Evolutionary conservation across 2,113 vertebrate genomes (phyloP).

Genomic region (Marmota flaviventris): DNA sequence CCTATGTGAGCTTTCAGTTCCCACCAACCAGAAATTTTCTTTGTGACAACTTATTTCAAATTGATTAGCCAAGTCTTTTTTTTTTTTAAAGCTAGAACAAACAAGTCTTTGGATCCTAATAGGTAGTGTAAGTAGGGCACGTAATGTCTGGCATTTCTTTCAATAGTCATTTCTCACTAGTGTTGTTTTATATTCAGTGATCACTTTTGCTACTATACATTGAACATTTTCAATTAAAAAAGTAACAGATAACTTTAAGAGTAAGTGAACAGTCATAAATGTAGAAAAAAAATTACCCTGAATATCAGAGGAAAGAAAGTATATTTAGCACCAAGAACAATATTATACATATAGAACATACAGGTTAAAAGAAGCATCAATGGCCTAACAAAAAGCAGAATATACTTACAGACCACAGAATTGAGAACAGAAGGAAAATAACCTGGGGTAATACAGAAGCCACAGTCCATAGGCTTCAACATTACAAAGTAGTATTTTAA

Average conservation of each 20-base stretch:
- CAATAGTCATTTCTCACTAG: conserved; percentile 6
- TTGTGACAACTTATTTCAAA: conserved; percentile 9
- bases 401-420: conserved; percentile 58
- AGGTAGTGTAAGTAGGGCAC: background rate
- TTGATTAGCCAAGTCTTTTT: background rate
- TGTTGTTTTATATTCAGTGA: conserved; percentile 53
- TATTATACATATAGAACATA: conserved; percentile 72
- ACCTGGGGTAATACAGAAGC: conserved; percentile 51
- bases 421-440: conserved; percentile 60
- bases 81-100: background rate
- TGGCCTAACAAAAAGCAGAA: conserved; percentile 64
- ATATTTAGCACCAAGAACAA: conserved; percentile 81
- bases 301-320: conserved; percentile 75
- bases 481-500: conserved; percentile 59
- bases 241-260: conserved; percentile 65
- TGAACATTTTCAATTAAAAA: conserved; percentile 74
- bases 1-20: background rate
- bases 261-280: conserved; percentile 67
- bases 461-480: conserved; percentile 25
- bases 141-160: background rate
- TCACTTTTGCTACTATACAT: conserved; percentile 48
- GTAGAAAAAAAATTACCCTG: conserved; percentile 71
- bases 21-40: background rate
- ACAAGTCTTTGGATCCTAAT: background rate
- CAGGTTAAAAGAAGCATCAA: conserved; percentile 68